These are phyloP conservation scores for Octonoba sinensis DNA, from an alignment of 2,888 invertebrate genomes.

Conservation along the genomic window DNA sequence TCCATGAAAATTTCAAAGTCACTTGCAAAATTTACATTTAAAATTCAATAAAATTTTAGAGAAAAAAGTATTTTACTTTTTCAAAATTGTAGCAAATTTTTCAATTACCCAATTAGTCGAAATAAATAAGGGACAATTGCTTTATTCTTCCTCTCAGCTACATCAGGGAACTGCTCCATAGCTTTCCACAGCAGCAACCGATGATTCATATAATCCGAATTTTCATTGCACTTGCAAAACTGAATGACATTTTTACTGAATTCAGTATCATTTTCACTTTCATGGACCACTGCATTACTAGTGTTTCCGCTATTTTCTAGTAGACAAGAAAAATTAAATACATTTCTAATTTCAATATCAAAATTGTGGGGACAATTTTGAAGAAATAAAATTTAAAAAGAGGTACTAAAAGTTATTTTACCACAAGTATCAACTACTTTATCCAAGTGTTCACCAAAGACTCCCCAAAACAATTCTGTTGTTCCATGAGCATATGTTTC, in stretches of 20 bases:
- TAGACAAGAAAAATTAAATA: background rate
- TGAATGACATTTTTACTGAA: slow-evolving; percentile 17
- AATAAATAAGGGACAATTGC: slow-evolving; percentile 85
- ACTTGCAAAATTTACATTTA: too few relatives aligned
- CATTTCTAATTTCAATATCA: background rate
- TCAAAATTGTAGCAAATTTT: too few relatives aligned
- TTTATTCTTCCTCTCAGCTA: slow-evolving; percentile 85
- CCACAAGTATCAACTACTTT: slow-evolving; percentile 69
- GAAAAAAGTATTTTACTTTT: too few relatives aligned
- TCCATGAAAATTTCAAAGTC: too few relatives aligned
- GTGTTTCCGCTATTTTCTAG: background rate
- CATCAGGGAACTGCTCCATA: slow-evolving; percentile 78
- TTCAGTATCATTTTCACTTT: background rate
- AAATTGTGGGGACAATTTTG: background rate
- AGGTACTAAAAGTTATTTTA: background rate
- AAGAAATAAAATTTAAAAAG: background rate
- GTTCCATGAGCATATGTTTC: slow-evolving; percentile 80
- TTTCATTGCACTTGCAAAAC: slow-evolving; percentile 70
- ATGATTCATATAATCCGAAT: slow-evolving; percentile 81
- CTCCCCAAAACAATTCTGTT: slow-evolving; percentile 80
- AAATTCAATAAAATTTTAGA: too few relatives aligned
- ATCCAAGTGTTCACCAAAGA: slow-evolving; percentile 77
- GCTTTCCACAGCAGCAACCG: slow-evolving; percentile 85
- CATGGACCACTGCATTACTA: background rate
- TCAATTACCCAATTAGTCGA: slow-evolving; percentile 80